These are phyloP conservation scores for Rhadina sibilatrix DNA, from an alignment of 2,113 vertebrate species.

Conservation along the genomic window DNA sequence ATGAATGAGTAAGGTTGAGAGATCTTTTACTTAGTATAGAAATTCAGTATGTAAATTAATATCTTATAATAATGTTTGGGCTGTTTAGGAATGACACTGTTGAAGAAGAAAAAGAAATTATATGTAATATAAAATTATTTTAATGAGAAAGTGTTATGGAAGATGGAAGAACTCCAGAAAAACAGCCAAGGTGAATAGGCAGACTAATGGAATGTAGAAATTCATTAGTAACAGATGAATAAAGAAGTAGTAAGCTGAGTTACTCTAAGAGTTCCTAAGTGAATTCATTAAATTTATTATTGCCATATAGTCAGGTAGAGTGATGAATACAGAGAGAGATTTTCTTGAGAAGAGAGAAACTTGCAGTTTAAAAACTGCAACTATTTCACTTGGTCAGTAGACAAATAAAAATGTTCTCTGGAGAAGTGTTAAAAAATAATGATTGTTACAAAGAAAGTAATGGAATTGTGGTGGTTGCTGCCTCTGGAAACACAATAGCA, in stretches of 20 bases:
- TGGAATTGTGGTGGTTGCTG: background rate
- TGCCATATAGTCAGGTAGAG: background rate
- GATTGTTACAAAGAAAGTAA: background rate
- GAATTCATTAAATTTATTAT: background rate
- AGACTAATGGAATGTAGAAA: conserved; percentile 7
- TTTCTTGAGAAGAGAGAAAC: background rate
- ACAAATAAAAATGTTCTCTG: background rate
- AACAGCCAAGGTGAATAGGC: background rate
- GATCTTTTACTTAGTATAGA: background rate
- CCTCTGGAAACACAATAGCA: background rate
- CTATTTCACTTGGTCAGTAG: background rate
- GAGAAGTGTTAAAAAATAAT: conserved; percentile 15
- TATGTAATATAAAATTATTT: background rate
- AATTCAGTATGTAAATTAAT: background rate
- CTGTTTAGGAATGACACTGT: background rate
- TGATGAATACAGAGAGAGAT: background rate
- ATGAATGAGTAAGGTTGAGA: background rate
- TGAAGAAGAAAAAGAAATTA: background rate
- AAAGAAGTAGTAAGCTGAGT: background rate
- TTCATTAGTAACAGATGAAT: conserved; percentile 41
- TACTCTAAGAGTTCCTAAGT: background rate
- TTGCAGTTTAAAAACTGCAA: background rate
- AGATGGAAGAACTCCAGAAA: background rate
- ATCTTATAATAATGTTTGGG: background rate
- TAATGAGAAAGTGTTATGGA: background rate